Percentiles rank a stretch among this genome's conserved stretches.
Conservation (phyloP, 2,797 vertebrate species). For the Masticophis lateralis region DNA sequence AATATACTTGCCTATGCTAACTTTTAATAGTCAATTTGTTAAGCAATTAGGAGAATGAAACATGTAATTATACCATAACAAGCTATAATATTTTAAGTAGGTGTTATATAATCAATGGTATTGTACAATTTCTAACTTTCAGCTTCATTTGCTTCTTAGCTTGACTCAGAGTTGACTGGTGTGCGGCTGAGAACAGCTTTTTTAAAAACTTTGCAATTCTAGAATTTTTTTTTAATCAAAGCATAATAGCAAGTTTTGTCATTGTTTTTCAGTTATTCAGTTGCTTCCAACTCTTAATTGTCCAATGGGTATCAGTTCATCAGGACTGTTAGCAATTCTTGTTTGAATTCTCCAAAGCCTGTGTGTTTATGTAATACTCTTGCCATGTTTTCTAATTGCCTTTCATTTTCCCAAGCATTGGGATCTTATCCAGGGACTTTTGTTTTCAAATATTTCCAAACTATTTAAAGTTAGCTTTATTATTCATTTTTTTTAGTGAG, state of each 20-base stretch:
- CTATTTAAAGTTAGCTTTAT: neutral
- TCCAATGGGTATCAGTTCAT: neutral
- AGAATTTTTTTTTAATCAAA: neutral
- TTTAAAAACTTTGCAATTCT: neutral
- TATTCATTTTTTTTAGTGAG: neutral
- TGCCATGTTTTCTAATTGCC: neutral
- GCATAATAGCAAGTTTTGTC: neutral
- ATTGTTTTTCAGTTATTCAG: neutral
- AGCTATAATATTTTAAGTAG: neutral
- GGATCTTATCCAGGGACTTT: neutral
- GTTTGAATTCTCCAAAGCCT: neutral
- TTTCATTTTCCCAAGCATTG: neutral
- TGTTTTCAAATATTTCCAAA: neutral
- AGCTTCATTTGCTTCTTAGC: neutral
- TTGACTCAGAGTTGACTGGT: neutral
- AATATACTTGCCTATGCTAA: neutral
- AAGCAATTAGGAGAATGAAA: neutral
- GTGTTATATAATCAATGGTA: neutral
- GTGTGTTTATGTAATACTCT: neutral
- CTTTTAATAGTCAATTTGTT: neutral
- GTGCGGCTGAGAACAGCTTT: neutral
- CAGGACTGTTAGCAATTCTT: neutral
- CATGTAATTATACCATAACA: neutral
- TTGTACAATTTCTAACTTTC: neutral
- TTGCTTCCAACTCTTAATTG: neutral